phyloP scores from a whole-genome alignment of 53 echinoderm and acorn worm genomes.

The Astropecten irregularis region DNA sequence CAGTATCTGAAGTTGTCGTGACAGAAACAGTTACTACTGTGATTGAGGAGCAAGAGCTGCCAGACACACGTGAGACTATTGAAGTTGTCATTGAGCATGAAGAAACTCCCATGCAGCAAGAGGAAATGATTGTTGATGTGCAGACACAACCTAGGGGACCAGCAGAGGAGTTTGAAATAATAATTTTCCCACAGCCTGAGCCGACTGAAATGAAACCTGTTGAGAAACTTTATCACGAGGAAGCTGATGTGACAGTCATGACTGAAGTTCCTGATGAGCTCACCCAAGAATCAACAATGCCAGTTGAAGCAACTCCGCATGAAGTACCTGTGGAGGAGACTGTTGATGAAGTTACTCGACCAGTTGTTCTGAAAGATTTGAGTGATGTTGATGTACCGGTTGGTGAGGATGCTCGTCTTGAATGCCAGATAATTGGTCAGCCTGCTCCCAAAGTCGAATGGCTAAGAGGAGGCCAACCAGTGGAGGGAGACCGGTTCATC shows the following conservation, averaged over 20 bases:
- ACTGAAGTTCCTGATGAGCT: constrained; percentile 22
- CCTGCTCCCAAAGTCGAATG: constrained; percentile 77
- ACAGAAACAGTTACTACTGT: constrained; percentile 54
- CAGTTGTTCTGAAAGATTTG: constrained; percentile 63
- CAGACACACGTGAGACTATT: constrained; percentile 45
- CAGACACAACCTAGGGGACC: constrained; percentile 17
- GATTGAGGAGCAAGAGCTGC: constrained; percentile 28
- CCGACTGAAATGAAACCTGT: constrained; percentile 5
- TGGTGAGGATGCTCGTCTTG: constrained; percentile 71
- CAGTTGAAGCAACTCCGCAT: constrained; percentile 25
- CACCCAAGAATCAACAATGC: background rate
- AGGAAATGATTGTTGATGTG: constrained; percentile 67
- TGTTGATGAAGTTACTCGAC: constrained; percentile 40
- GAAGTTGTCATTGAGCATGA: constrained; percentile 69
- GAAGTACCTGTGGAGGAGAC: constrained; percentile 52
- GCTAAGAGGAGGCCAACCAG: constrained; percentile 69
- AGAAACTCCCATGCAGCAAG: constrained; percentile 59
- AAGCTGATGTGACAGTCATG: constrained; percentile 15
- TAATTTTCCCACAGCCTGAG: constrained; percentile 11
- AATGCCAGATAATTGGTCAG: constrained; percentile 81
- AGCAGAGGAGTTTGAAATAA: constrained; percentile 29
- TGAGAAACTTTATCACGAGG: constrained; percentile 18
- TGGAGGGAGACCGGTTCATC: constrained; percentile 78
- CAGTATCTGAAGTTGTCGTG: constrained; percentile 42
- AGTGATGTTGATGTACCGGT: constrained; percentile 72